Evolutionary conservation across 1,140 invertebrate species (phyloP).

Genomic region (Listronotus oregonensis): DNA sequence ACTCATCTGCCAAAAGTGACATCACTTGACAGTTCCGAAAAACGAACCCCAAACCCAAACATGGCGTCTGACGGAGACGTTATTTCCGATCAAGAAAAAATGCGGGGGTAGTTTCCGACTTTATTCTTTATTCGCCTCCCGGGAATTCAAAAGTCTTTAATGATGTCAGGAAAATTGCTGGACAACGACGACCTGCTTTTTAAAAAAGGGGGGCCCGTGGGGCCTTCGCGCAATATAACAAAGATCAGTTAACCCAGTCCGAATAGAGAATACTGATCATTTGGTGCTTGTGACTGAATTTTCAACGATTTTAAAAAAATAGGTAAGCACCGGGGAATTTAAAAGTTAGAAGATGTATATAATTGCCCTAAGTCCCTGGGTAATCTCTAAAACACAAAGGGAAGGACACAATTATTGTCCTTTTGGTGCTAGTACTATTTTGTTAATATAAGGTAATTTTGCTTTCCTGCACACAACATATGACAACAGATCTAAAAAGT

Average conservation of each 20-base stretch:
- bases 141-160: slow-evolving; percentile 99
- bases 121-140: slow-evolving; percentile 97
- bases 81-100: slow-evolving; percentile 87
- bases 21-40: slow-evolving; percentile 21
- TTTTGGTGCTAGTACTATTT: too few relatives aligned
- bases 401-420: too few relatives aligned
- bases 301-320: slow-evolving; percentile 89
- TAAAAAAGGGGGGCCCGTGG: slow-evolving; percentile 95
- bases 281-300: slow-evolving; percentile 93
- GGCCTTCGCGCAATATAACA: slow-evolving; percentile 97
- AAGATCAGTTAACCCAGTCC: slow-evolving; percentile 98
- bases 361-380: background rate
- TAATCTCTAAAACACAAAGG: too few relatives aligned
- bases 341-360: background rate
- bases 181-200: slow-evolving; percentile 94
- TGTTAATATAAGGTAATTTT: too few relatives aligned
- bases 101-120: slow-evolving; percentile 96
- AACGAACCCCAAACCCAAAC: slow-evolving; percentile 55
- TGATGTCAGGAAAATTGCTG: slow-evolving; percentile 92
- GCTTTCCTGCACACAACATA: too few relatives aligned
- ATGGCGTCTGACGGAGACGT: slow-evolving; percentile 71
- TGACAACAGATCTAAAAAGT: too few relatives aligned
- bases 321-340: slow-evolving; percentile 57
- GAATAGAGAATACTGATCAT: slow-evolving; percentile 84
- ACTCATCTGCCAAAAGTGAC: slow-evolving; percentile 23